Base-by-base conservation (phyloP, 2,888 invertebrate species). In the Cantharis flavilabris region DNA sequence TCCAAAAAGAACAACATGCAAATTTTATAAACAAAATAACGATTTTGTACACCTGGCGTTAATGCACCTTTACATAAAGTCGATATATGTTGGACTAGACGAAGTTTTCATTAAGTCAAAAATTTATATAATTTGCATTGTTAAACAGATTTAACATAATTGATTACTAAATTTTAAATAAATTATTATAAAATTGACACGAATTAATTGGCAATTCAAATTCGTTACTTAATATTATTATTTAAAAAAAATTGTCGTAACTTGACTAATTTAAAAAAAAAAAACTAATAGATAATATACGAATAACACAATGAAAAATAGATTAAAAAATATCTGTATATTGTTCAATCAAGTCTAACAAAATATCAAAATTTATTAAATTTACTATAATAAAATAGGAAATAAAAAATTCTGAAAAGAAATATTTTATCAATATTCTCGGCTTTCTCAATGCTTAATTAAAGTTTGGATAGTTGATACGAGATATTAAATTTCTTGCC, bases 1-100 rank as follows among this genome's bases (percentile, higher is more conserved):
- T 49, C 49, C 13, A 33, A 49, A 49, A 49, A n/a, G 9, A 49
- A 0, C n/a, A n/a, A n/a, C 26, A 67, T 67, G 65, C 23, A 67
- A 67, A 67, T 67, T 67, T 67, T 26, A 65, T 67, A 67, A 67
- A 67, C 65, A 67, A 67, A 67, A 26, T 67, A 67, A 67, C 65
- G 65, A 20, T 67, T 67, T 67, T 67, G 9, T 67, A 67, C 65
- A 67, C 65, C 65, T 67, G 65, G 65, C 26, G 65, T 23, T 26
- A 67, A 67, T 67, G 65, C 65, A 49, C 49, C 49, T 49, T 49
- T 49, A 49, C 49, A 49, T 49, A 49, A 49, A 49, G 49, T 49
- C 49, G 49, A 49, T 49, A 49, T 49, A 49, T n/a, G 65, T 7
- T 26, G n/a, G 13, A 67, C 26, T 67, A 18, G 13, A 26, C 23